Base-by-base conservation (phyloP, 2,797 vertebrate genomes). In the Haliaeetus albicilla region DNA sequence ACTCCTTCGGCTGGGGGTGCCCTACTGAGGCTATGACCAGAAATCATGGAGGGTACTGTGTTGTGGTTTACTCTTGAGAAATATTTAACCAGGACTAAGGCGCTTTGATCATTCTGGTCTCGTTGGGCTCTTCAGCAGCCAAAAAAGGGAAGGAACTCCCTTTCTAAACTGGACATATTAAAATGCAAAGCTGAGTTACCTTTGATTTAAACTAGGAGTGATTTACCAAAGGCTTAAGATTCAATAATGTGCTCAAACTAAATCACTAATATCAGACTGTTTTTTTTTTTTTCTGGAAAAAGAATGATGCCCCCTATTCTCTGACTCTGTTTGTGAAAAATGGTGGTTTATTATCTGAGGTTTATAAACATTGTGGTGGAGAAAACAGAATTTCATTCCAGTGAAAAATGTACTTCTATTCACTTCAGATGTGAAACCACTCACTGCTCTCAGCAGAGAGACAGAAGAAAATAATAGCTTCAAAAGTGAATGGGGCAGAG, bases 351-450 rank as follows among this genome's bases (percentile, higher is more conserved):
- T 88, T 82, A 28, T 51, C 20, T 2, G 1, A 73, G 28, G 28
- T 93, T 95, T 91, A 80, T 65, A 92, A 94, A 85, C 43, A 73
- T 67, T 59, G 61, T 41, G 6, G 20, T 87, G 30, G 53, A 85
- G 70, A 88, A 76, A 83, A 81, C 10, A 89, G 60, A 92, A 87
- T 92, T 93, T 78, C 22, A 93, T 95, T 92, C 39, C 37, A 56
- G 23, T 89, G 82, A 96, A 94, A 96, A 96, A 95, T 88, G 33
- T 77, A 27, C 44, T 71, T 43, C 69, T 57, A 23, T 87, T 93
- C 64, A 80, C 18, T 92, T 91, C 39, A 76, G 37, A 73, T 73
- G 73, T 88, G 69, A 96, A 96, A 89, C 31, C 33, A 44, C 22
- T 91, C 65, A 70, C 63, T 76, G 43, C 10, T 95, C 51, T 88